Percentiles rank a stretch among this genome's conserved stretches.
Evolutionary conservation across 2,888 invertebrate species (phyloP).

Genomic region (Cerastis rubricosa): DNA sequence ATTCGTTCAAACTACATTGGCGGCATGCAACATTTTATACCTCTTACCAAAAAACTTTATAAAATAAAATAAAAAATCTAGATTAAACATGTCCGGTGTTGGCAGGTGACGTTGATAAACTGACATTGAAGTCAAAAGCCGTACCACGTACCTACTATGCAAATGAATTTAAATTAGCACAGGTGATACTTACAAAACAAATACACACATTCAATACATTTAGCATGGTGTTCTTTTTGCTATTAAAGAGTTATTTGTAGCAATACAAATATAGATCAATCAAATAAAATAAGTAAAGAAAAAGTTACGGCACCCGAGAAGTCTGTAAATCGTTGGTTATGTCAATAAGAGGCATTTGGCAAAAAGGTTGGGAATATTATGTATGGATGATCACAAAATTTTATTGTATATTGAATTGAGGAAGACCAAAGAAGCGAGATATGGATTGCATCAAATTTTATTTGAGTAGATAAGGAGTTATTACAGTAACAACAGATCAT

Average conservation of each 20-base stretch:
- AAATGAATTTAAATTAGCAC: slow-evolving; percentile 59
- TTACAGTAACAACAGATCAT: background rate
- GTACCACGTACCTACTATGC: slow-evolving; percentile 43
- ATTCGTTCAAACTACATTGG: background rate
- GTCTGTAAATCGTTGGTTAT: background rate
- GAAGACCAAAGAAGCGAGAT: background rate
- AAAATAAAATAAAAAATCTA: slow-evolving; percentile 5
- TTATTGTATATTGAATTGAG: too few species aligned
- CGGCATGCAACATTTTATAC: background rate
- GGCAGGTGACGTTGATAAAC: slow-evolving; percentile 47
- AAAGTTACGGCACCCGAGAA: background rate
- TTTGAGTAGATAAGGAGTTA: background rate
- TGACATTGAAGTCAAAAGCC: slow-evolving; percentile 41
- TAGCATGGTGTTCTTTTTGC: slow-evolving; percentile 16
- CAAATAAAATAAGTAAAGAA: background rate
- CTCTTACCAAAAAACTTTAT: background rate
- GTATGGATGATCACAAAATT: background rate
- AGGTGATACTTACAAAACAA: slow-evolving; percentile 43
- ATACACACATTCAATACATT: slow-evolving; percentile 15
- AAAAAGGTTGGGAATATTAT: background rate
- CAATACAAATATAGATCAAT: slow-evolving; percentile 26
- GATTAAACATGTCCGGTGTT: slow-evolving; percentile 8
- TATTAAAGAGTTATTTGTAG: slow-evolving; percentile 16
- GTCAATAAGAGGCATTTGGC: background rate
- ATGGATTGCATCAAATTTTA: background rate